phyloP scores from a whole-genome alignment of 2,888 invertebrate genomes.

The Cataglyphis albicans region DNA sequence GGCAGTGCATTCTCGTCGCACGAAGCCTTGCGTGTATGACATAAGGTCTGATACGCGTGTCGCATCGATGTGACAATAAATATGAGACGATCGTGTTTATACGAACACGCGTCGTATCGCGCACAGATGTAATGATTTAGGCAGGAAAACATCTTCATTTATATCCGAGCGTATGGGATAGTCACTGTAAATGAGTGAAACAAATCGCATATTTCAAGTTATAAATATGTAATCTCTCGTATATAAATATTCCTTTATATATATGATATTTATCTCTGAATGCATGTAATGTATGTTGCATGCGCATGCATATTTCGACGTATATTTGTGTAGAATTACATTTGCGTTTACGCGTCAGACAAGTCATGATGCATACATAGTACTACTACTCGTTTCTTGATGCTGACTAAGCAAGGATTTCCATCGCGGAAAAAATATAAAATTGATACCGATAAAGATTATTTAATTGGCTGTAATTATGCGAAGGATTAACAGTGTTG shows the following conservation, averaged over 20 bases:
- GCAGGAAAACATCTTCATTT: slow-evolving; percentile 66
- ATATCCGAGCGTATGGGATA: neutral
- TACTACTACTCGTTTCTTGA: slow-evolving; percentile 53
- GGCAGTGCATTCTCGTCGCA: slow-evolving; percentile 56
- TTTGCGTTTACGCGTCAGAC: slow-evolving; percentile 26
- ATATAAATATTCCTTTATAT: slow-evolving; percentile 37
- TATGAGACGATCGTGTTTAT: slow-evolving; percentile 61
- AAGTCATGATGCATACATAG: slow-evolving; percentile 25
- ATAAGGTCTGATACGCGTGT: slow-evolving; percentile 63
- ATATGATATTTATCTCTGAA: too few relatives aligned
- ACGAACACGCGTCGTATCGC: slow-evolving; percentile 48
- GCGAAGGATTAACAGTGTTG: slow-evolving; percentile 14
- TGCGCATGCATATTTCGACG: slow-evolving; percentile 12
- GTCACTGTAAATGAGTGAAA: neutral
- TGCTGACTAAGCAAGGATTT: slow-evolving; percentile 53
- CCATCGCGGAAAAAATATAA: slow-evolving; percentile 57
- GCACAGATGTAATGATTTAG: slow-evolving; percentile 49
- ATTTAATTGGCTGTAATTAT: slow-evolving; percentile 65
- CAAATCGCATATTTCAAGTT: neutral
- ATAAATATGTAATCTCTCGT: slow-evolving; percentile 25
- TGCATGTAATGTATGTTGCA: neutral
- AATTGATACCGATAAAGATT: slow-evolving; percentile 51
- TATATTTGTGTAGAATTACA: slow-evolving; percentile 45
- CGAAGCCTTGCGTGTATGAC: slow-evolving; percentile 57
- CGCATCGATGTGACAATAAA: slow-evolving; percentile 68